A percentile compares a stretch with the other conserved stretches of the same genome.
Evolutionary conservation across 2,888 invertebrate species (phyloP).

Genomic region (Apodemia zela): DNA sequence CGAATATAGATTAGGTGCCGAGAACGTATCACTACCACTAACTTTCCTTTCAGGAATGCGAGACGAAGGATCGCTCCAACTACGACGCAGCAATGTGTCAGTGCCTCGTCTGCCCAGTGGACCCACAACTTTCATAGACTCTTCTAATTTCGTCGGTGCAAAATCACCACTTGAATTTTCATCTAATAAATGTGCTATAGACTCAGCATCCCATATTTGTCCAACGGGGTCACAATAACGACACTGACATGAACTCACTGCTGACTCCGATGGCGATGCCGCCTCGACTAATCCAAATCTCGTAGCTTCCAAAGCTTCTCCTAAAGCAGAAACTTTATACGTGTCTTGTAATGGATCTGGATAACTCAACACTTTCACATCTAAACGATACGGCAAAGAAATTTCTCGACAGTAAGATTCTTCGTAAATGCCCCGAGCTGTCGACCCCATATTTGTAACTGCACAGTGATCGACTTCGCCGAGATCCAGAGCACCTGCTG

Average conservation of each 20-base stretch:
- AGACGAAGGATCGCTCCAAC: conserved; percentile 83
- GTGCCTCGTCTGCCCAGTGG: conserved; percentile 59
- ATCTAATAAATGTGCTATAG: conserved; percentile 73
- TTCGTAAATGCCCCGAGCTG: conserved; percentile 64
- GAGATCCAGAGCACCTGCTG: conserved; percentile 58
- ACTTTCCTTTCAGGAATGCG: conserved; percentile 63
- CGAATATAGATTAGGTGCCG: conserved; percentile 71
- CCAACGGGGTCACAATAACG: conserved; percentile 88
- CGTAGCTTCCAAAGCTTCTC: conserved; percentile 73
- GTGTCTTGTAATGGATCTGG: conserved; percentile 61
- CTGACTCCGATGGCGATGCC: conserved; percentile 67
- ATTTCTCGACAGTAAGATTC: conserved; percentile 74
- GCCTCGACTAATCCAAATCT: conserved; percentile 68
- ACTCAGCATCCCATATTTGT: conserved; percentile 87
- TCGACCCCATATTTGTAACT: conserved; percentile 53
- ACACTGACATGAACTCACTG: conserved; percentile 83
- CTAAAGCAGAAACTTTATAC: conserved; percentile 75
- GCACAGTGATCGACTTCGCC: conserved; percentile 71
- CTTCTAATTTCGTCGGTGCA: conserved; percentile 71
- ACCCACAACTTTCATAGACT: conserved; percentile 74
- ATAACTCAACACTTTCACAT: conserved; percentile 68
- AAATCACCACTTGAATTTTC: conserved; percentile 73
- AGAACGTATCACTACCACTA: conserved; percentile 55
- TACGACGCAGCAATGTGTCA: conserved; percentile 75
- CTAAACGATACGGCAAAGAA: conserved; percentile 69